These are phyloP conservation scores for Mesorhabditis spiculigera DNA, from an alignment of 2,888 invertebrate genomes.

Conservation along the genomic window DNA sequence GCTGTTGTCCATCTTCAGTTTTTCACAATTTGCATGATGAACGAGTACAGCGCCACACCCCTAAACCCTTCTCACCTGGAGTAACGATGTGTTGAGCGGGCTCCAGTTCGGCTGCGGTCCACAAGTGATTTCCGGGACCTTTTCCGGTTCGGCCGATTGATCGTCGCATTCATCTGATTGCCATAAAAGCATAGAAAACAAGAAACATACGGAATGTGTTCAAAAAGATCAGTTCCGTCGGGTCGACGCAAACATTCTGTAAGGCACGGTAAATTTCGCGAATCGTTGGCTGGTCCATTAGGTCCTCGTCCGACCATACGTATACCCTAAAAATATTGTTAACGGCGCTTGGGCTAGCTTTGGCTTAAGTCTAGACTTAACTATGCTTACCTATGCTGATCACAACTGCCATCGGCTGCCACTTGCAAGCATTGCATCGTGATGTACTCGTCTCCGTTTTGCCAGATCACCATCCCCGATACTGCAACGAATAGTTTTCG, in stretches of 20 bases:
- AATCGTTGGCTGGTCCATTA: slow-evolving; percentile 47
- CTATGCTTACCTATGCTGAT: slow-evolving; percentile 22
- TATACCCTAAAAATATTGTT: slow-evolving; percentile 25
- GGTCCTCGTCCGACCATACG: slow-evolving; percentile 48
- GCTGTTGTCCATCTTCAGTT: too few species aligned
- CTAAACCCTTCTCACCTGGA: too few species aligned
- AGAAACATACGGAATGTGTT: slow-evolving; percentile 40
- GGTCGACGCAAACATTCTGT: slow-evolving; percentile 43
- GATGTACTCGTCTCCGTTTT: slow-evolving; percentile 45
- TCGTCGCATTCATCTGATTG: not conserved
- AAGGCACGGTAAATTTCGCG: slow-evolving; percentile 36
- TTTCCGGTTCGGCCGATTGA: not conserved
- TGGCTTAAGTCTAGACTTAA: too few species aligned
- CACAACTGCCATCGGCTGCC: slow-evolving; percentile 43
- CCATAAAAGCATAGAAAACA: not conserved
- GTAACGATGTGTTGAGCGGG: not conserved
- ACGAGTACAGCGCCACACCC: too few species aligned
- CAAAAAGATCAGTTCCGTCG: slow-evolving; percentile 42
- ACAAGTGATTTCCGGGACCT: not conserved
- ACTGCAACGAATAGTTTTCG: slow-evolving; percentile 19
- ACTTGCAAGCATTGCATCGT: slow-evolving; percentile 34
- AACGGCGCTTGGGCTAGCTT: too few species aligned
- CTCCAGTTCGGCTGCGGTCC: slow-evolving; percentile 3
- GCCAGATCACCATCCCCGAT: slow-evolving; percentile 39
- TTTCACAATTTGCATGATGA: too few species aligned